Evolutionary conservation across 2,888 invertebrate genomes (phyloP), one percentile per base, ranked within the genome.

Genomic region (Tineola bisselliella): DNA sequence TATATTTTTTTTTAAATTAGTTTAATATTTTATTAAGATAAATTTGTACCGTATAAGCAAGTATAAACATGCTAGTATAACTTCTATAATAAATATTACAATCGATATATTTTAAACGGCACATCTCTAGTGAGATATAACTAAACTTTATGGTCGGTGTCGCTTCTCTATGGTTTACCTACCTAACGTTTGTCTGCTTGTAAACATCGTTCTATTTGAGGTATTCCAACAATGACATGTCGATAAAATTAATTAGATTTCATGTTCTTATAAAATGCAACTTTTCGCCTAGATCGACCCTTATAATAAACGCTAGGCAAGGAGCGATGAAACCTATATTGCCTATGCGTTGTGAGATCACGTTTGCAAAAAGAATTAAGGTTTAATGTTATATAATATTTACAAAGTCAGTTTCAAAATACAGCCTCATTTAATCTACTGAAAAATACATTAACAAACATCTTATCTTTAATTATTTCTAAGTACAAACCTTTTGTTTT

Each of bases 201-300:
- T 54, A 54, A 54, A 54, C 54, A 54, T 18, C 25, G 54, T 25
- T 54, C 48, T 54, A 25, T 54, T 25, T 54, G 54, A 2, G 54
- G 54, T 18, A 25, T n/a, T 18, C 48, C 13, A 48, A 48, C 48
- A 48, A 48, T 15, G 48, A 48, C 48, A 48, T 48, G 48, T 48
- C 48, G 13, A 48, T 48, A 17, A 48, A 48, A 15, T 48, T 48
- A 48, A 48, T 48, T 48, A 15, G 48, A 48, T 48, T n/a, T n/a
- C n/a, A n/a, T n/a, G n/a, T n/a, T n/a, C n/a, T n/a, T n/a, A n/a
- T n/a, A n/a, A n/a, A n/a, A n/a, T n/a, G n/a, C n/a, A n/a, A n/a
- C n/a, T n/a, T n/a, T n/a, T n/a, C n/a, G n/a, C n/a, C n/a, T n/a
- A n/a, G n/a, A n/a, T n/a, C n/a, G n/a, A n/a, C n/a, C n/a, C n/a